Evolutionary conservation across 2,888 invertebrate species (phyloP).

Genomic region (Nephrotoma guestfalica): DNA sequence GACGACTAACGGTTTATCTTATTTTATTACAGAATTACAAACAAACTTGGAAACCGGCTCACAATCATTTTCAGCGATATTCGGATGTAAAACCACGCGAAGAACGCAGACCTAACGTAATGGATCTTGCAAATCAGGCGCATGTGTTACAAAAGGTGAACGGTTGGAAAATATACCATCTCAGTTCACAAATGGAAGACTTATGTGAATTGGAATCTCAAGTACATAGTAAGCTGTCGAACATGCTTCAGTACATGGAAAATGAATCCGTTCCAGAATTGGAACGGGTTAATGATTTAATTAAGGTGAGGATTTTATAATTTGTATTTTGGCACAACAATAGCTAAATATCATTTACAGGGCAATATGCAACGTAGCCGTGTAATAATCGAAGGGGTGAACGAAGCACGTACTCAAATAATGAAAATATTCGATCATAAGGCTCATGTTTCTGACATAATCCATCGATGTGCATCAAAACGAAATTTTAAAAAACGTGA

Average conservation of each 20-base stretch:
- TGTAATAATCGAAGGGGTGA: conserved; percentile 81
- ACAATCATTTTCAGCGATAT: conserved; percentile 58
- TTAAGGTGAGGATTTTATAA: conserved; percentile 37
- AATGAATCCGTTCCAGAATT: conserved; percentile 34
- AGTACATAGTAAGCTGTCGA: conserved; percentile 28
- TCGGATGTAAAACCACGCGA: conserved; percentile 79
- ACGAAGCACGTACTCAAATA: conserved; percentile 75
- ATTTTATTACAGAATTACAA: conserved; percentile 42
- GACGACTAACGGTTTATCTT: not conserved
- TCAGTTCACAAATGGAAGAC: conserved; percentile 87
- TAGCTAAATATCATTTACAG: conserved; percentile 34
- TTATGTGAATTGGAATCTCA: conserved; percentile 43
- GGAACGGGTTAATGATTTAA: conserved; percentile 42
- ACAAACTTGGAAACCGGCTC: conserved; percentile 54
- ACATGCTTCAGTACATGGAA: conserved; percentile 32
- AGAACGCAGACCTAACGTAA: conserved; percentile 70
- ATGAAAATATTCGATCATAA: conserved; percentile 86
- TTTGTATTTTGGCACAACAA: not conserved
- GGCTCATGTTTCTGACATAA: conserved; percentile 73
- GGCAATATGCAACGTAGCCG: conserved; percentile 91
- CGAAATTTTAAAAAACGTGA: conserved; percentile 85
- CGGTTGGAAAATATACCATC: conserved; percentile 90
- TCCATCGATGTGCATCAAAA: conserved; percentile 82
- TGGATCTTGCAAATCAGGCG: conserved; percentile 79
- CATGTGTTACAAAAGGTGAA: conserved; percentile 76